Base-by-base conservation (phyloP, 1,140 invertebrate genomes). In the Drosophila ironensis region DNA sequence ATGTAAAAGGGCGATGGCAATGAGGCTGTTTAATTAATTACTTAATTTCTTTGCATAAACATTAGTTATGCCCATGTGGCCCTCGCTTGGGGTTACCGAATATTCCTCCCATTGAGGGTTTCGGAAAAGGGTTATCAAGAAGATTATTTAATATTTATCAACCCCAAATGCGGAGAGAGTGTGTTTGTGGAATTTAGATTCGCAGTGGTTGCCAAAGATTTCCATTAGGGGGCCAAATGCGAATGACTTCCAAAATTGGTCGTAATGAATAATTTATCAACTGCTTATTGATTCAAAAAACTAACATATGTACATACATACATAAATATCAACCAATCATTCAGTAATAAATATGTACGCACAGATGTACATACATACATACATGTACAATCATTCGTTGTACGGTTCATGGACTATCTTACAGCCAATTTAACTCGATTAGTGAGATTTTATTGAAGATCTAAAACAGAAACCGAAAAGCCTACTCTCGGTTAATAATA, bases 1-100 rank as follows among this genome's bases (percentile, higher is more conserved):
- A 4, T 14, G 5, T 37, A 37, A 37, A 37, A 4, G 12, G 12
- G 16, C 28, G 35, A 38, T 44, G 57, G 46, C 57, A 46, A 56
- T 76, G 67, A 61, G 48, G 64, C 68, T 80, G 71, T 74, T 71
- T 74, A 74, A 80, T 66, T 70, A 80, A 80, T 80, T 70, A 80
- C 57, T 80, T 74, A 70, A 80, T 80, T 80, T 71, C 57, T 52
- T 80, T 59, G 46, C 76, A 67, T 59, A 52, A 73, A 73, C 63
- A 74, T 72, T 72, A 72, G 44, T 63, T 72, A 74, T 74, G 71
- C 47, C 44, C 52, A 67, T 74, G 48, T 64, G 6, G 4, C 50
- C n/a, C 12, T 40, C 12, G 16, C 27, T 30, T 41, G 9, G 9
- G 5, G 1, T 11, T 6, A 28, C n/a, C 8, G 8, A 28, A 16